A percentile compares a stretch with the other conserved stretches of the same genome.
Evolutionary conservation across 2,797 vertebrate genomes (phyloP).

Genomic region (Discoglossus pictus): DNA sequence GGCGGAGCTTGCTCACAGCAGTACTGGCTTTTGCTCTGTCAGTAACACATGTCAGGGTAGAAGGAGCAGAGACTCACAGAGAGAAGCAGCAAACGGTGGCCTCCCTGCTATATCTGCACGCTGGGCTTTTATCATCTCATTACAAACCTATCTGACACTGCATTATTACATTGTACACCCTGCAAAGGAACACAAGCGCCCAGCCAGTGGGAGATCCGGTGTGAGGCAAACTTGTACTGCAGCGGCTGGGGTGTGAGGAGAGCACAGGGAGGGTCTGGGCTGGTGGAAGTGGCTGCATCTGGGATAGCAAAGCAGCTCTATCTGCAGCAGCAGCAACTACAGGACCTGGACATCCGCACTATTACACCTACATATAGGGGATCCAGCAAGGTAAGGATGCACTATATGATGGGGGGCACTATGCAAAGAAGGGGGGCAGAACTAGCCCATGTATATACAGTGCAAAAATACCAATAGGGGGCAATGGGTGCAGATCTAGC

Average conservation of each 20-base stretch:
- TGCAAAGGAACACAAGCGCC: too few relatives aligned
- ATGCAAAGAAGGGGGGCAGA: too few relatives aligned
- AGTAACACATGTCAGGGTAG: conserved; percentile 89
- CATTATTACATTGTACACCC: too few relatives aligned
- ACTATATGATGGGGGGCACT: too few relatives aligned
- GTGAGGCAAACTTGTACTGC: conserved; percentile 26
- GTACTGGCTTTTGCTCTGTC: conserved; percentile 86
- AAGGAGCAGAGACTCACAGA: conserved; percentile 59
- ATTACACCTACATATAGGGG: background rate
- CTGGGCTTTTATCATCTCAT: conserved; percentile 47
- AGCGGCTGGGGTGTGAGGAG: conserved; percentile 8
- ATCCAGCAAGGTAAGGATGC: conserved; percentile 15
- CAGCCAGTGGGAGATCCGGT: background rate
- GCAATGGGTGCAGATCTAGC: too few relatives aligned
- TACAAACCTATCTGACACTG: too few relatives aligned
- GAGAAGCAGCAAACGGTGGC: conserved; percentile 59
- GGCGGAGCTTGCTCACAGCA: conserved; percentile 77
- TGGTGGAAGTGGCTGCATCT: conserved; percentile 22
- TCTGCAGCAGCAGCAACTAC: conserved; percentile 62
- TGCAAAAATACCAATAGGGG: too few relatives aligned
- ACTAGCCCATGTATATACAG: too few relatives aligned
- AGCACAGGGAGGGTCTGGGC: conserved; percentile 54
- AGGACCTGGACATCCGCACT: conserved; percentile 1
- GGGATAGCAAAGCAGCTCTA: conserved; percentile 67
- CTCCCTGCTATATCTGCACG: conserved; percentile 52